These are phyloP conservation scores for Xanthostigma xanthostigma DNA, from an alignment of 2,888 invertebrate species.

Conservation along the genomic window DNA sequence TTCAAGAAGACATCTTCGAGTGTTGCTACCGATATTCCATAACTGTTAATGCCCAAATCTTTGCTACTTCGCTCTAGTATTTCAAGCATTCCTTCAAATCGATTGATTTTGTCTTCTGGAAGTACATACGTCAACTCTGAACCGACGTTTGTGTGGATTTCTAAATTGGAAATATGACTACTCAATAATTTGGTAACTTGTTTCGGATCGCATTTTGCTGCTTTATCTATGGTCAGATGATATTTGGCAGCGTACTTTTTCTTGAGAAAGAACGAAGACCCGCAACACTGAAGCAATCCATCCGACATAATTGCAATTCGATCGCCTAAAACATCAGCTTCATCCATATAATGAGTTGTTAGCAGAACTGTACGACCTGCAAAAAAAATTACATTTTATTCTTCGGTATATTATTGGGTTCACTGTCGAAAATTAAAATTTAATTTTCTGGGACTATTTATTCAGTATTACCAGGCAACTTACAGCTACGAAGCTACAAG, in stretches of 20 bases:
- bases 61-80: slow-evolving; percentile 40
- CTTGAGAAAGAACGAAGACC: slow-evolving; percentile 58
- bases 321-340: slow-evolving; percentile 66
- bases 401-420: neutral
- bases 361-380: slow-evolving; percentile 55
- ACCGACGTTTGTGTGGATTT: slow-evolving; percentile 49
- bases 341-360: slow-evolving; percentile 72
- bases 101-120: slow-evolving; percentile 35
- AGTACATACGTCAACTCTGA: slow-evolving; percentile 50
- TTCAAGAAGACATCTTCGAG: slow-evolving; percentile 71
- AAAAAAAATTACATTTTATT: neutral
- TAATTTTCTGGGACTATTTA: too few species aligned
- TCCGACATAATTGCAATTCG: slow-evolving; percentile 66
- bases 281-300: slow-evolving; percentile 56
- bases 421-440: too few species aligned
- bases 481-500: too few species aligned
- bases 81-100: slow-evolving; percentile 44
- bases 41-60: slow-evolving; percentile 46
- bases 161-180: slow-evolving; percentile 40
- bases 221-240: slow-evolving; percentile 40
- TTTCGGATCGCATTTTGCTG: slow-evolving; percentile 26
- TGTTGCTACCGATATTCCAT: slow-evolving; percentile 62
- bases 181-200: slow-evolving; percentile 37
- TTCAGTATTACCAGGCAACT: too few species aligned
- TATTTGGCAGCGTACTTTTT: slow-evolving; percentile 65